Base-by-base conservation (phyloP, 2,888 invertebrate species). In the Troides helena region DNA sequence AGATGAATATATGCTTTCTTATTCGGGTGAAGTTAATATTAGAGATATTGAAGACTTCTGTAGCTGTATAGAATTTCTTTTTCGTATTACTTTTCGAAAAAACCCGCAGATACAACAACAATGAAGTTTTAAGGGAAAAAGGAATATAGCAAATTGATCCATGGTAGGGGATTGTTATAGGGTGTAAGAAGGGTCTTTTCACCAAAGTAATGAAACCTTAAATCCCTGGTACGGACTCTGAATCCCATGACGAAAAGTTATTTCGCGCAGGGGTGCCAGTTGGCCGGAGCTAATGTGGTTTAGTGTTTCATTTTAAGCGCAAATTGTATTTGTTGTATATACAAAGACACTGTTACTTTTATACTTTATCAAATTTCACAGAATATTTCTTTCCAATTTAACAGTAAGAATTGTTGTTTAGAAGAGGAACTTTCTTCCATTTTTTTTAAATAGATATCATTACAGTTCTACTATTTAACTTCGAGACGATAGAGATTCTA, bases 221-320 rank as follows among this genome's bases (percentile, higher is more conserved):
- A 92, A 92, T 92, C 92, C 90, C 92, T 90, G 88, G 90, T 90
- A 85, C 88, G 86, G 83, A 88, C 85, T 92, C 89, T 87, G 92
- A 92, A 92, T 92, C 92, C 92, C 89, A 85, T 85, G 88, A 86
- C 89, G 89, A 89, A 86, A 87, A 85, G 87, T 85, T 83, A 84
- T 79, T 79, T 77, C 71, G 83, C 77, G 75, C 82, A 84, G 90
- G 89, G 86, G 89, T 87, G 89, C 81, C 90, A 92, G 88, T 92
- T 88, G 89, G 90, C 88, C 86, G 86, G 75, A 84, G 80, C 89
- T 92, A 92, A 92, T 91, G 89, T 78, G 92, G 90, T 92, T 92
- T 91, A 88, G 85, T 88, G 86, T 91, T 91, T 88, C 90, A 88
- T 90, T 89, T 85, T 78, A 79, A 81, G 80, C 80, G 80, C 86